Percentiles rank a stretch among this genome's conserved stretches.
Evolutionary conservation across 2,888 invertebrate genomes (phyloP).

Genomic region (Agriopis aurantiaria): DNA sequence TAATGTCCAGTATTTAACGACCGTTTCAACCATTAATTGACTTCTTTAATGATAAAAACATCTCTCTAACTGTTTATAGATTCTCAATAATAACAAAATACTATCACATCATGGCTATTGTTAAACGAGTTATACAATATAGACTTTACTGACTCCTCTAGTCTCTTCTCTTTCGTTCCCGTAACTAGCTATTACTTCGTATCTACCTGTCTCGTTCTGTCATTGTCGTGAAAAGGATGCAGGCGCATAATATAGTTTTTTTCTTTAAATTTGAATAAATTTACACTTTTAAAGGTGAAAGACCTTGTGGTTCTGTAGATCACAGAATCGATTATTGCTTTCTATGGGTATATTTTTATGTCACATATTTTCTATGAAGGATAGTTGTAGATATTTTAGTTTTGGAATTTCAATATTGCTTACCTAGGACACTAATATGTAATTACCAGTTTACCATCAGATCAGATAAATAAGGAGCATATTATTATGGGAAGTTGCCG

Average conservation of each 20-base stretch:
- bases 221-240: conserved; percentile 68
- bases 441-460: no score
- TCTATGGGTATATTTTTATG: conserved; percentile 14
- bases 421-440: no score
- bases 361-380: background rate
- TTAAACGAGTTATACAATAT: conserved; percentile 61
- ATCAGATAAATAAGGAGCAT: no score
- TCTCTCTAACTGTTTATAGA: background rate
- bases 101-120: conserved; percentile 56
- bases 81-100: conserved; percentile 16
- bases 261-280: conserved; percentile 82
- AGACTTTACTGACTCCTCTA: conserved; percentile 43
- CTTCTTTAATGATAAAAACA: no score
- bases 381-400: background rate
- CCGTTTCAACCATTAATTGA: no score
- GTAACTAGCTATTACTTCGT: conserved; percentile 10
- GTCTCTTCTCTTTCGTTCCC: conserved; percentile 46
- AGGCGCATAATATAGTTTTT: conserved; percentile 67
- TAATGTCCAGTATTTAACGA: no score
- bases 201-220: conserved; percentile 46
- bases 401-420: no score
- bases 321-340: conserved; percentile 44
- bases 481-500: no score
- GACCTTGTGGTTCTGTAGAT: conserved; percentile 59
- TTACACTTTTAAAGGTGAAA: conserved; percentile 81